phyloP scores from a whole-genome alignment of 2,888 invertebrate genomes.

The Caenorhabditis imperialis region DNA sequence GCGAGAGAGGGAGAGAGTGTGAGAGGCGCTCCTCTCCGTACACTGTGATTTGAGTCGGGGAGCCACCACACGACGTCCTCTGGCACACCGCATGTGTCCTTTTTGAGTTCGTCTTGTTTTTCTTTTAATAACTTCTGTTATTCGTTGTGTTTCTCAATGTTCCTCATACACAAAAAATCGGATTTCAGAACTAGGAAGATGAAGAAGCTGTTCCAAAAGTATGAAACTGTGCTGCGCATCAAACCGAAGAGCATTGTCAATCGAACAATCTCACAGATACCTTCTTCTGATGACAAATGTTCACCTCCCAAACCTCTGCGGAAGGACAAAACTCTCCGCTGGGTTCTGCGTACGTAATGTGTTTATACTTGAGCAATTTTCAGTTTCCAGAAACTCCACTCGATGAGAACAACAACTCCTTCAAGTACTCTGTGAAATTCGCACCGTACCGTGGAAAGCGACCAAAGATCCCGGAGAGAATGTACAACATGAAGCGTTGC shows the following conservation, averaged over 20 bases:
- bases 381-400: slow-evolving; percentile 9
- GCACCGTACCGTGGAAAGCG: slow-evolving; percentile 5
- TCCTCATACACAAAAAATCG: too few relatives aligned
- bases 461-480: slow-evolving; percentile 11
- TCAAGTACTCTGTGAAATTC: slow-evolving; percentile 22
- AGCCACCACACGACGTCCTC: slow-evolving; percentile 1
- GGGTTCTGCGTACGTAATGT: slow-evolving; percentile 12
- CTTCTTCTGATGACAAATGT: not conserved
- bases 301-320: not conserved
- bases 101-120: too few relatives aligned
- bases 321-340: slow-evolving; percentile 4
- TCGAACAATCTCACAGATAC: too few relatives aligned
- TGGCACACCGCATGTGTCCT: not conserved
- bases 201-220: slow-evolving; percentile 9
- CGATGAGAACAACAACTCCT: not conserved
- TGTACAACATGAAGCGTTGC: slow-evolving; percentile 11
- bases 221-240: slow-evolving; percentile 9
- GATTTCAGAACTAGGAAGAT: too few relatives aligned
- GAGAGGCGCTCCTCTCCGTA: slow-evolving; percentile 15
- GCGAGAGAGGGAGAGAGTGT: too few relatives aligned
- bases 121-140: too few relatives aligned
- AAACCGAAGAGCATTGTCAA: too few relatives aligned
- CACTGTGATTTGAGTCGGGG: slow-evolving; percentile 15
- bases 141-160: too few relatives aligned
- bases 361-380: not conserved